Evolutionary conservation across 1,140 invertebrate species (phyloP).

Genomic region (Pseudomyrmex pallidus): DNA sequence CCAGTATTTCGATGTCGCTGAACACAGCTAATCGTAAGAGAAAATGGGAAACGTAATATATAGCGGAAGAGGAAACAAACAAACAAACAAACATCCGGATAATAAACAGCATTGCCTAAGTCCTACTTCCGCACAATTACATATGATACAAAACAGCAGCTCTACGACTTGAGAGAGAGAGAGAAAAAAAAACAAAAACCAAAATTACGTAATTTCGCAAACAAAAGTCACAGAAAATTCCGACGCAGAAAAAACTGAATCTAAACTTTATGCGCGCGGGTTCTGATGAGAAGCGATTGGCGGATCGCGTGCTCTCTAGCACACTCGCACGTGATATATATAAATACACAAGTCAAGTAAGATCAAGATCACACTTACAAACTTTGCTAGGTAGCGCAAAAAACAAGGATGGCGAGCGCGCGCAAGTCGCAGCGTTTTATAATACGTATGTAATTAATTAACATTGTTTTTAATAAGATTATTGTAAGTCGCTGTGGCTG

Average conservation of each 20-base stretch:
- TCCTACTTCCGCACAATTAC: slow-evolving; percentile 69
- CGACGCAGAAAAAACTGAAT: slow-evolving; percentile 39
- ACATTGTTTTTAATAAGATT: slow-evolving; percentile 57
- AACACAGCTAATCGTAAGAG: slow-evolving; percentile 60
- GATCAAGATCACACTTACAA: slow-evolving; percentile 59
- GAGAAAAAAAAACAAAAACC: slow-evolving; percentile 29
- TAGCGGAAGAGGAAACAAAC: slow-evolving; percentile 19
- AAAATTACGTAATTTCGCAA: slow-evolving; percentile 57
- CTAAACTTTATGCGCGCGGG: slow-evolving; percentile 42
- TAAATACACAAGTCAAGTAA: slow-evolving; percentile 42
- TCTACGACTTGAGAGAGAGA: slow-evolving; percentile 57
- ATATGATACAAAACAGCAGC: slow-evolving; percentile 61
- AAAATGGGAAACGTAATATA: slow-evolving; percentile 59
- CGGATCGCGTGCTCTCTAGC: slow-evolving; percentile 55
- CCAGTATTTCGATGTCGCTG: slow-evolving; percentile 77
- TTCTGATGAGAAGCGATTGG: slow-evolving; percentile 57
- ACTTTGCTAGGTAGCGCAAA: slow-evolving; percentile 62
- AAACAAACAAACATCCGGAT: slow-evolving; percentile 49
- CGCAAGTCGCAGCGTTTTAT: slow-evolving; percentile 55
- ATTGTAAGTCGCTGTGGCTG: slow-evolving; percentile 49
- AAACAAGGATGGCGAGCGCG: slow-evolving; percentile 69
- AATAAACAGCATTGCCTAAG: slow-evolving; percentile 68
- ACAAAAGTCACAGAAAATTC: slow-evolving; percentile 55
- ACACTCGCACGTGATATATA: slow-evolving; percentile 28
- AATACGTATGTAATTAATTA: slow-evolving; percentile 27